These are phyloP conservation scores for Chouioia cunea DNA, from an alignment of 2,888 invertebrate species.

Conservation along the genomic window DNA sequence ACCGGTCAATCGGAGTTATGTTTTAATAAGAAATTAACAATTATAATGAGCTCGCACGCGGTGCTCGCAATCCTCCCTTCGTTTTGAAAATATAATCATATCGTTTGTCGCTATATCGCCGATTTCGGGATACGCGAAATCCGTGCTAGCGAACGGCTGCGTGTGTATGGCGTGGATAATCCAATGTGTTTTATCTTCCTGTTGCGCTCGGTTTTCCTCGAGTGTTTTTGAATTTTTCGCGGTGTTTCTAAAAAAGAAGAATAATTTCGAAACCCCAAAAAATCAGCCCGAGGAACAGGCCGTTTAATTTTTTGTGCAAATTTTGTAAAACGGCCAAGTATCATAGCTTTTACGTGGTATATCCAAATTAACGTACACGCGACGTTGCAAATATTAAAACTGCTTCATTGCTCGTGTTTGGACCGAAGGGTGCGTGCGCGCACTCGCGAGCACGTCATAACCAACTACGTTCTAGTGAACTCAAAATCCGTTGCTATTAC, in stretches of 20 bases:
- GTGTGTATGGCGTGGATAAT: conserved; percentile 26
- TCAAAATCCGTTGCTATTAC: conserved; percentile 28
- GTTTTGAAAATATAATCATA: not conserved
- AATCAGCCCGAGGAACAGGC: conserved; percentile 32
- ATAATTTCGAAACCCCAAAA: conserved; percentile 47
- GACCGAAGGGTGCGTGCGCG: not conserved
- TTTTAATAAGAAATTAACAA: conserved; percentile 11
- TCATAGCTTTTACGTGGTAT: conserved; percentile 11
- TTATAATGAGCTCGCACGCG: conserved; percentile 3
- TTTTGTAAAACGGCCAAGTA: conserved; percentile 36
- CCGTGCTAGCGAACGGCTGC: conserved; percentile 17
- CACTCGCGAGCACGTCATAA: conserved; percentile 9
- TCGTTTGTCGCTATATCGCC: conserved; percentile 5
- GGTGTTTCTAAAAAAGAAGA: conserved; percentile 47
- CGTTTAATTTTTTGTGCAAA: conserved; percentile 26
- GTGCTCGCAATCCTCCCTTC: not conserved
- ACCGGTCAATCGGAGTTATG: conserved; percentile 36
- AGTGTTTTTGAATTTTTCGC: conserved; percentile 36
- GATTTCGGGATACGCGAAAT: conserved; percentile 36
- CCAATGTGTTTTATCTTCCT: conserved; percentile 24
- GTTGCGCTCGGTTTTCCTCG: conserved; percentile 6
- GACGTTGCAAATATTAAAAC: conserved; percentile 5
- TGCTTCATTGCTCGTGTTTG: not conserved
- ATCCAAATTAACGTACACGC: conserved; percentile 38
- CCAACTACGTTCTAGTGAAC: conserved; percentile 10